phyloP scores from a whole-genome alignment of 2,113 vertebrate genomes.

The Oreochromis aureus region DNA sequence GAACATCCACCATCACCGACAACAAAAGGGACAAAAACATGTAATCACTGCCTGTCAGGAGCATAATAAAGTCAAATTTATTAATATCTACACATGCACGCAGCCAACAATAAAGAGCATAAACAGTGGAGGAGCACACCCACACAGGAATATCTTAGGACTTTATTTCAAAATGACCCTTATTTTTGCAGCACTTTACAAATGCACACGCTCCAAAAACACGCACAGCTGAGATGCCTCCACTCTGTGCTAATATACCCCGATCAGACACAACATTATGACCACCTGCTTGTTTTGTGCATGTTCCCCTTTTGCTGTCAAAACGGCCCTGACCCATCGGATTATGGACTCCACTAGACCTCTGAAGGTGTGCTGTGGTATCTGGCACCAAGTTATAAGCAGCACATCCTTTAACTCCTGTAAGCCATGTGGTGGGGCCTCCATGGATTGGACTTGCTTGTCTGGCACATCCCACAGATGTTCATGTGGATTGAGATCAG shows the following conservation, averaged over 20 bases:
- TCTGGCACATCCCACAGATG: background rate
- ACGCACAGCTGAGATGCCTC: too few relatives aligned
- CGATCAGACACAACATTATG: background rate
- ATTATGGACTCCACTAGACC: background rate
- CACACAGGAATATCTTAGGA: background rate
- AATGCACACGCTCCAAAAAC: background rate
- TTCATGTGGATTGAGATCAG: background rate
- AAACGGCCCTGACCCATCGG: background rate
- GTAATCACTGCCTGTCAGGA: conserved; percentile 43
- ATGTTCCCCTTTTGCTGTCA: background rate
- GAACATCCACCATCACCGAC: conserved; percentile 20
- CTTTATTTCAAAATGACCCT: background rate
- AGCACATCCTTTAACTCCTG: background rate
- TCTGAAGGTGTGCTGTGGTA: background rate
- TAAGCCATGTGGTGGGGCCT: background rate
- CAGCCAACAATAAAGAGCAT: background rate
- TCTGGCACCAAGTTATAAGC: background rate
- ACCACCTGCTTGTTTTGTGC: background rate
- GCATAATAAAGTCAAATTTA: conserved; percentile 40
- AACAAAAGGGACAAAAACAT: conserved; percentile 38
- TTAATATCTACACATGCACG: conserved; percentile 28
- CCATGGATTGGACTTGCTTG: background rate
- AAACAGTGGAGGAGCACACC: background rate
- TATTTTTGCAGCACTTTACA: background rate
- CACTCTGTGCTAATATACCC: background rate